Percentiles rank a stretch among this genome's conserved stretches.
Conservation (phyloP, 2,888 invertebrate genomes). For the Matsumyia berberina region DNA sequence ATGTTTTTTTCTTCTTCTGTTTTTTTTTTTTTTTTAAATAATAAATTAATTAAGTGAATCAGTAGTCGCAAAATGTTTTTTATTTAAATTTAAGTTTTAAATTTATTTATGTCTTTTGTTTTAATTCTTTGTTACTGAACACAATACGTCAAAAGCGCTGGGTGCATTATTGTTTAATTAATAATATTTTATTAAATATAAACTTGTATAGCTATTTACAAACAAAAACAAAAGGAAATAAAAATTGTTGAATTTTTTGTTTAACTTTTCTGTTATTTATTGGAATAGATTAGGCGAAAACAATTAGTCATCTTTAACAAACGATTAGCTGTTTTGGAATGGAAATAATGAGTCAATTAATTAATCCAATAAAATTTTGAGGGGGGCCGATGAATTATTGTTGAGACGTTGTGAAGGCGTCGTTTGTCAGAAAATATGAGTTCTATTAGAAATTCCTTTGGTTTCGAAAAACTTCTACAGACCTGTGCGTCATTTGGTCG, state of each 20-base stretch:
- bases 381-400: constrained; percentile 14
- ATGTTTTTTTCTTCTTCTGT: constrained; percentile 32
- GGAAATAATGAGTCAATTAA: constrained; percentile 9
- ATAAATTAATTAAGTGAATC: constrained; percentile 56
- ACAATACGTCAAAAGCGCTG: constrained; percentile 76
- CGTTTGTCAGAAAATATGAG: not conserved
- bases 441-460: constrained; percentile 26
- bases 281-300: not conserved
- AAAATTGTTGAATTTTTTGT: constrained; percentile 19
- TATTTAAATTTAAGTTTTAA: constrained; percentile 26
- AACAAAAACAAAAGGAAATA: constrained; percentile 46
- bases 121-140: constrained; percentile 72
- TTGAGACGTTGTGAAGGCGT: constrained; percentile 18
- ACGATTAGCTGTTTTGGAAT: constrained; percentile 7
- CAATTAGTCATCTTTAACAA: constrained; percentile 11
- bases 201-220: constrained; percentile 66
- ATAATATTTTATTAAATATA: constrained; percentile 53
- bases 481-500: not conserved
- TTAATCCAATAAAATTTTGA: constrained; percentile 37
- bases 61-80: constrained; percentile 44
- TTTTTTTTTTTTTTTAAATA: constrained; percentile 39
- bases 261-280: not conserved
- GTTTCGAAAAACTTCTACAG: constrained; percentile 8
- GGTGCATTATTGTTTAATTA: constrained; percentile 74
- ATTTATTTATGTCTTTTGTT: not conserved